A percentile compares a stretch with the other conserved stretches of the same genome.
phyloP scores from a whole-genome alignment of 1,140 invertebrate genomes.

The Calephelis nemesis region DNA sequence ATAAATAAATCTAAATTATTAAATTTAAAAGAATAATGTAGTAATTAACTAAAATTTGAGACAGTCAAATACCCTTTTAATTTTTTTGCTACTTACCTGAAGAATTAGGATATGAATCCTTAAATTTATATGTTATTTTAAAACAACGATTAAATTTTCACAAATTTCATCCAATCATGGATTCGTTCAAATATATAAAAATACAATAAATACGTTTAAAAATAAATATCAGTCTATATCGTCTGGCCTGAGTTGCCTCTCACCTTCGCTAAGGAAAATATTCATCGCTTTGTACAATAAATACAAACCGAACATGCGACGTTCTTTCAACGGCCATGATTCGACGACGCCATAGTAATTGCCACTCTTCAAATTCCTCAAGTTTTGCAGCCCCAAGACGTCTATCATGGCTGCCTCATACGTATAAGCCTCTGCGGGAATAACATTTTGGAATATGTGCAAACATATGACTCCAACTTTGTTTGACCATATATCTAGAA shows the following conservation, averaged over 20 bases:
- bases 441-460: conserved; percentile 94
- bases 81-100: no score
- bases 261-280: conserved; percentile 93
- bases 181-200: conserved; percentile 8
- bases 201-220: neutral
- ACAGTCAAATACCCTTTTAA: no score
- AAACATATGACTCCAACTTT: conserved; percentile 93
- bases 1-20: no score
- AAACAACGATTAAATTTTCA: neutral
- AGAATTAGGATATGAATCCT: no score
- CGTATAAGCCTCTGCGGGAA: conserved; percentile 94
- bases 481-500: conserved; percentile 92
- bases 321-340: conserved; percentile 86
- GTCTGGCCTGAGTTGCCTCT: conserved; percentile 85
- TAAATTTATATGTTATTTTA: no score
- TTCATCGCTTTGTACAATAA: conserved; percentile 91
- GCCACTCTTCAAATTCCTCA: conserved; percentile 91
- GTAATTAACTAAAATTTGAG: no score
- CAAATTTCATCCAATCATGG: neutral
- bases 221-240: conserved; percentile 79
- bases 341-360: conserved; percentile 90
- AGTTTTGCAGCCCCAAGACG: conserved; percentile 86
- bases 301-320: conserved; percentile 87
- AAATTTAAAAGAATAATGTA: no score
- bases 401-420: conserved; percentile 96